Percentiles rank a stretch among this genome's conserved stretches.
phyloP scores from a whole-genome alignment of 2,888 invertebrate genomes.

The Apamea crenata region DNA sequence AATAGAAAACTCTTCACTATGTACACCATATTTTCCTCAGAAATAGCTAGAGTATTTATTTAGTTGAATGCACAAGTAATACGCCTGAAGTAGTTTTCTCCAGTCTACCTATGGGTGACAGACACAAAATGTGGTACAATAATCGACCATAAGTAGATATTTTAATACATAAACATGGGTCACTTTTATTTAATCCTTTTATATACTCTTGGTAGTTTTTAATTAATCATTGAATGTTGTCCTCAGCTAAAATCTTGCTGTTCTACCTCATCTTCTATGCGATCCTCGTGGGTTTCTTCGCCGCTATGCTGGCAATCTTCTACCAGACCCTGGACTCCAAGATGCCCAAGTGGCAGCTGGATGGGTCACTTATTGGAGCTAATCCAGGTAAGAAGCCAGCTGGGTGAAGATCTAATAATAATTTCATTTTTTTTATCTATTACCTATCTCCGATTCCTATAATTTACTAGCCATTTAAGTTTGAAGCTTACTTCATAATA shows the following conservation, averaged over 20 bases:
- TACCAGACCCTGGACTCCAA: constrained; percentile 96
- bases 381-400: constrained; percentile 94
- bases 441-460: neutral
- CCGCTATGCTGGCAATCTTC: constrained; percentile 98
- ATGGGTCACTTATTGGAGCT: constrained; percentile 96
- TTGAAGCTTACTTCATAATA: neutral
- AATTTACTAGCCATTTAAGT: neutral
- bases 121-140: neutral
- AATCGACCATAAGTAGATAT: neutral
- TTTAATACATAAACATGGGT: neutral
- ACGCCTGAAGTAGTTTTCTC: neutral
- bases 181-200: too few relatives aligned
- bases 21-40: too few relatives aligned
- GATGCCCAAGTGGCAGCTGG: constrained; percentile 97
- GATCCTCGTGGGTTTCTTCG: constrained; percentile 97
- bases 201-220: neutral
- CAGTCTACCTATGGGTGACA: neutral
- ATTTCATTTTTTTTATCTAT: too few relatives aligned
- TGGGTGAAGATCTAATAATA: too few relatives aligned
- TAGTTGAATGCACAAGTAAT: neutral
- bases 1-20: too few relatives aligned
- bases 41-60: neutral
- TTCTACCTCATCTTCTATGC: constrained; percentile 99
- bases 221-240: constrained; percentile 59
- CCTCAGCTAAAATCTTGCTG: constrained; percentile 97